Evolutionary conservation across 2,797 vertebrate species (phyloP).

Genomic region (Lophius americanus): DNA sequence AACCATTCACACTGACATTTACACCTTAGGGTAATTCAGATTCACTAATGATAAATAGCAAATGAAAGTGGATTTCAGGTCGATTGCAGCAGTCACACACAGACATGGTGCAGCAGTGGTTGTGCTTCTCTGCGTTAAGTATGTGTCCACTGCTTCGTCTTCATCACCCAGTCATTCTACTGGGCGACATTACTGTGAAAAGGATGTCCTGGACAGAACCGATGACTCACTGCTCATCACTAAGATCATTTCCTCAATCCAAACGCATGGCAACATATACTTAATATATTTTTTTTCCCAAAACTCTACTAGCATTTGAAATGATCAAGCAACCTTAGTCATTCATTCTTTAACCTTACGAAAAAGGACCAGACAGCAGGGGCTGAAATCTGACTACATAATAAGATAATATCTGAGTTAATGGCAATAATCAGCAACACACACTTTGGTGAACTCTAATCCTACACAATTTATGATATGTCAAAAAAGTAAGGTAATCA

Average conservation of each 20-base stretch:
- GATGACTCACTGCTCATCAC: slow-evolving; percentile 63
- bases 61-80: no score
- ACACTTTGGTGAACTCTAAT: neutral
- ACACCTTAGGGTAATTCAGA: no score
- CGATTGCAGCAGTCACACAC: no score
- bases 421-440: neutral
- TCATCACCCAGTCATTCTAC: slow-evolving; percentile 56
- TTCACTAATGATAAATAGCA: no score
- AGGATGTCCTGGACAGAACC: slow-evolving; percentile 63
- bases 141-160: slow-evolving; percentile 26
- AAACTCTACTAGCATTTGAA: no score
- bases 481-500: no score
- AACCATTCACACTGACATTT: no score
- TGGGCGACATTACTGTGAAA: slow-evolving; percentile 54
- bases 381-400: neutral
- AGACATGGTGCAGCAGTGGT: neutral
- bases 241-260: slow-evolving; percentile 70
- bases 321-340: no score
- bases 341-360: neutral
- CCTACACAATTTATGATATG: no score
- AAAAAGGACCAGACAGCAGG: no score
- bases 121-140: slow-evolving; percentile 1
- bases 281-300: no score
- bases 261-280: no score
- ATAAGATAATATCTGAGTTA: neutral